phyloP scores from a whole-genome alignment of 2,888 invertebrate species.

The Campoletis raptor region DNA sequence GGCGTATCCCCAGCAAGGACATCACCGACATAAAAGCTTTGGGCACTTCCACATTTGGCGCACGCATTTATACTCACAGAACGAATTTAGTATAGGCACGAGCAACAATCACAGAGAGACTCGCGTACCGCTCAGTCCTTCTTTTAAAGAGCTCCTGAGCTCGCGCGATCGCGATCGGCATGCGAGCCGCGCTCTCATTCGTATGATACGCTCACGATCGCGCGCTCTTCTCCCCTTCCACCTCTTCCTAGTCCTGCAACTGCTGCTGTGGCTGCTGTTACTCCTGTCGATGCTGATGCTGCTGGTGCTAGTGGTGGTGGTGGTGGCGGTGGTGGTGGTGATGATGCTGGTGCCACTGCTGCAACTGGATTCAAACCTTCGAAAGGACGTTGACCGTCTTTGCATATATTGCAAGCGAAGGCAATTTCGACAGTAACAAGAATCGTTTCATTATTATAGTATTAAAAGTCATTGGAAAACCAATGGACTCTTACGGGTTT shows the following conservation, averaged over 20 bases:
- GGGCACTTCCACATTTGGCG: conserved; percentile 64
- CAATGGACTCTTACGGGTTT: neutral
- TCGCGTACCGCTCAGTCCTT: conserved; percentile 50
- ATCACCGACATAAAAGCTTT: conserved; percentile 43
- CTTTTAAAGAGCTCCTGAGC: conserved; percentile 57
- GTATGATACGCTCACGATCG: conserved; percentile 76
- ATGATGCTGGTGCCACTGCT: conserved; percentile 57
- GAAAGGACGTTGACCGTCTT: conserved; percentile 81
- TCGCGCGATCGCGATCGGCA: conserved; percentile 76
- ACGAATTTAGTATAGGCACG: conserved; percentile 28
- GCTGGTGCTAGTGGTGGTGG: conserved; percentile 38
- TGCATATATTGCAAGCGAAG: conserved; percentile 32
- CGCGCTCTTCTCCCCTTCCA: conserved; percentile 60
- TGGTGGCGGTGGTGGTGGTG: conserved; percentile 26
- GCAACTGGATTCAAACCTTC: conserved; percentile 78
- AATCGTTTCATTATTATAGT: neutral
- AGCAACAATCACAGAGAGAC: conserved; percentile 35
- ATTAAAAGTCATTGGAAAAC: neutral
- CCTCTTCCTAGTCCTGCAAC: conserved; percentile 39
- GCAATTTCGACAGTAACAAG: conserved; percentile 35
- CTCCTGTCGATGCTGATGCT: conserved; percentile 52
- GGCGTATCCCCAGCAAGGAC: conserved; percentile 35
- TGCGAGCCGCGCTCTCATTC: conserved; percentile 77
- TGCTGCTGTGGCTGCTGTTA: conserved; percentile 44
- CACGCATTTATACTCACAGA: conserved; percentile 29